phyloP scores from a whole-genome alignment of 2,888 invertebrate genomes.

The Mimas tiliae region DNA sequence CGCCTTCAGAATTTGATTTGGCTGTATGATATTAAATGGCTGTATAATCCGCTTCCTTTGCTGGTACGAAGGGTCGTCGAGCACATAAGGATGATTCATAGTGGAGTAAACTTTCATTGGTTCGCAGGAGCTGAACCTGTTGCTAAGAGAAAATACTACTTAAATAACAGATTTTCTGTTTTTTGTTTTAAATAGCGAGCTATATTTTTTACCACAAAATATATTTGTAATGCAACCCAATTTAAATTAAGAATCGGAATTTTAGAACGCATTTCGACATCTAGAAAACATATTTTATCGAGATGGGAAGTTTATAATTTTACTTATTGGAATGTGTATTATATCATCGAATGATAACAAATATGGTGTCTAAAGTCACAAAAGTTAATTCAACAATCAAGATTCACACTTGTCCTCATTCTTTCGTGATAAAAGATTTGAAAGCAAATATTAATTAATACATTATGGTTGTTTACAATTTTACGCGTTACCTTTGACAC shows the following conservation, averaged over 20 bases:
- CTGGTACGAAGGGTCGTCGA: conserved; percentile 33
- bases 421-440: conserved; percentile 8
- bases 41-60: conserved; percentile 18
- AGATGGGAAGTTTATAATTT: neutral
- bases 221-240: neutral
- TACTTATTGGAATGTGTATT: neutral
- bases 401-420: conserved; percentile 21
- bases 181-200: neutral
- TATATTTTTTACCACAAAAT: no score
- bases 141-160: conserved; percentile 1
- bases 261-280: no score
- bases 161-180: no score
- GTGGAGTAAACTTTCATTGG: conserved; percentile 34
- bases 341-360: neutral
- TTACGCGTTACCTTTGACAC: conserved; percentile 20
- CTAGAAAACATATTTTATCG: no score
- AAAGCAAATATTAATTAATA: conserved; percentile 13
- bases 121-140: conserved; percentile 33
- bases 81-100: conserved; percentile 39
- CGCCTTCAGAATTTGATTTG: conserved; percentile 18
- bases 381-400: conserved; percentile 6
- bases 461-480: neutral
- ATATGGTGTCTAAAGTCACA: neutral
- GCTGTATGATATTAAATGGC: conserved; percentile 6
- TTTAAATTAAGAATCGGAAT: neutral